Evolutionary conservation across 2,797 vertebrate species (phyloP), one percentile per base, ranked within the genome.

Genomic region (Enoplosus armatus): DNA sequence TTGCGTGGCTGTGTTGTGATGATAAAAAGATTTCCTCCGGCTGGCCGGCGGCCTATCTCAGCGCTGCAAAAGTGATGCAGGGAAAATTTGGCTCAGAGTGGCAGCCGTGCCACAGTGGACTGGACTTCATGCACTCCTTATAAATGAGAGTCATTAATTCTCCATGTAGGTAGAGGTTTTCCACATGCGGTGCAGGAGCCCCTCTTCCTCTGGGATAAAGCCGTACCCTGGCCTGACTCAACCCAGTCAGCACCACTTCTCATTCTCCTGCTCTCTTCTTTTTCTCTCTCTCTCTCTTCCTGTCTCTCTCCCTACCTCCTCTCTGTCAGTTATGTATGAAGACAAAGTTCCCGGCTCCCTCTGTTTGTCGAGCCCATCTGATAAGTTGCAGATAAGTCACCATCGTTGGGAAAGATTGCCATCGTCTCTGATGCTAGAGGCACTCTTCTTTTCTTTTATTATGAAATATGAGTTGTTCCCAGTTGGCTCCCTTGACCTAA

Each of bases 101-200:
- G 89, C 85, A 89, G 83, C 71, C 39, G 7, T 82, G 89, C 82
- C 90, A 86, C 89, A 77, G 83, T 2, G 85, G 90, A 86, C 88
- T 24, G 69, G 85, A 88, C 87, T 90, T 76, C 77, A 75, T 86
- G 86, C 79, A 59, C 88, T 82, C 79, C 81, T 80, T 86, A 82
- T 91, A 93, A 94, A 92, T 92, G 91, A 92, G 85, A 77, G 81
- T 91, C 93, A 93, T 95, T 93, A 87, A 93, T 93, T 94, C 90
- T 90, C 82, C 63, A 75, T 84, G 82, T 82, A 83, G 83, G 78
- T 83, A 88, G 87, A 81, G 78, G 84, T 87, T 77, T 85, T 89
- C 76, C 75, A 72, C 71, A 84, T 78, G 55, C 27, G 15, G 51
- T 8, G 14, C 79, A 76, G 75, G 76, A 84, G 75, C 61, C 65